These are phyloP conservation scores for Turdus rufiventris DNA, from an alignment of 2,113 vertebrate genomes.

Conservation along the genomic window DNA sequence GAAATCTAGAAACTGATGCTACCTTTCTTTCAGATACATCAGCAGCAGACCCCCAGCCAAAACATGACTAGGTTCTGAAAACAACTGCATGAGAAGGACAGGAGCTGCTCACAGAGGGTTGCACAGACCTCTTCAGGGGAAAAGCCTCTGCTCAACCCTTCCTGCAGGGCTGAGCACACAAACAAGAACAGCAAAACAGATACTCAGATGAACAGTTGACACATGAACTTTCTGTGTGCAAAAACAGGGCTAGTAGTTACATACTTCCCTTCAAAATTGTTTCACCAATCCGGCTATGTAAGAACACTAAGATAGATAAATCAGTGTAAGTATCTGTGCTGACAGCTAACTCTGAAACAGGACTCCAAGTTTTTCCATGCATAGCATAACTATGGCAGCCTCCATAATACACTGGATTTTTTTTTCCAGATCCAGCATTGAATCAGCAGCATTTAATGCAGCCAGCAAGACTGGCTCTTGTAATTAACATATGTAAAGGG, in stretches of 20 bases:
- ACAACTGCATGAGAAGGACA: rapidly evolving
- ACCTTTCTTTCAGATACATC: neutral
- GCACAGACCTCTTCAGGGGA: neutral
- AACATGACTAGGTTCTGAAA: neutral
- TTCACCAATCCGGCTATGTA: neutral
- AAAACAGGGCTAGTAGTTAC: neutral
- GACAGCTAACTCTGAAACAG: neutral
- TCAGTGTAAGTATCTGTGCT: neutral
- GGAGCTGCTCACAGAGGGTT: neutral
- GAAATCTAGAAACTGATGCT: neutral
- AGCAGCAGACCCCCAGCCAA: neutral
- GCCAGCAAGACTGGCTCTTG: neutral
- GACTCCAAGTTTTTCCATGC: neutral
- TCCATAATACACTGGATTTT: neutral
- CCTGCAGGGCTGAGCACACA: neutral
- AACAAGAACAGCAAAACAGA: neutral
- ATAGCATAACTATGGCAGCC: neutral
- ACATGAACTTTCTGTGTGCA: neutral
- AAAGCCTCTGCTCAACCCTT: neutral
- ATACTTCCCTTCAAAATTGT: neutral
- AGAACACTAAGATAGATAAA: neutral
- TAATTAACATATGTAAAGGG: neutral
- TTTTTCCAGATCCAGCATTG: neutral
- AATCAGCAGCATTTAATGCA: neutral
- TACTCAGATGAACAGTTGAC: neutral